These are phyloP conservation scores for Podotricha telesiphe DNA, from an alignment of 2,888 invertebrate species.

Conservation along the genomic window DNA sequence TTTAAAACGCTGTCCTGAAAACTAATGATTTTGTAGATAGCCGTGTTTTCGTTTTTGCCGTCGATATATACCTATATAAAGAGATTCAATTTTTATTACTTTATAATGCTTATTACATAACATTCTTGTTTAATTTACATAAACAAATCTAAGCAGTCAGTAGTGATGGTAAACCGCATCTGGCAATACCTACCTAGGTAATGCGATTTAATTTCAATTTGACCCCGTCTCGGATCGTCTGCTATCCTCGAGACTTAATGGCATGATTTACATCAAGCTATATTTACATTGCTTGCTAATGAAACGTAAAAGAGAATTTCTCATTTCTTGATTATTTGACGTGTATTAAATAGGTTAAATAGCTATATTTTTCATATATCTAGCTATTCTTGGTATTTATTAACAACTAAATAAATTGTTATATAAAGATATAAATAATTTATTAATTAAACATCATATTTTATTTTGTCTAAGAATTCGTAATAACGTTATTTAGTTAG, in stretches of 20 bases:
- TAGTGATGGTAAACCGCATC: constrained; percentile 20
- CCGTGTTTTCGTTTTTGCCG: too few relatives aligned
- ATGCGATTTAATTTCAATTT: constrained; percentile 76
- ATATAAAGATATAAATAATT: too few relatives aligned
- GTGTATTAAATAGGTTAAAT: background rate
- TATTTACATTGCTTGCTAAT: constrained; percentile 60
- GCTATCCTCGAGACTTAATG: constrained; percentile 62
- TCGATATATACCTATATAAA: too few relatives aligned
- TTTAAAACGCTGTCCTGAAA: too few relatives aligned
- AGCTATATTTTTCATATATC: too few relatives aligned
- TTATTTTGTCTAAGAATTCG: too few relatives aligned
- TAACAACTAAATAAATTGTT: too few relatives aligned
- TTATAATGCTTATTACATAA: background rate
- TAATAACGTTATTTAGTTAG: too few relatives aligned
- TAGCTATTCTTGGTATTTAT: too few relatives aligned
- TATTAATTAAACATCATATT: too few relatives aligned
- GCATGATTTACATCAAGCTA: constrained; percentile 69
- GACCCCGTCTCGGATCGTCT: constrained; percentile 45
- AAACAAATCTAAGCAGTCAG: background rate
- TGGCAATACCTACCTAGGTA: constrained; percentile 45
- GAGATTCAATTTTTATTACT: background rate
- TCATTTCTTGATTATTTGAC: constrained; percentile 4
- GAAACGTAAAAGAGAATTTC: constrained; percentile 47
- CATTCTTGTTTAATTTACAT: background rate
- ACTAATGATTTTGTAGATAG: too few relatives aligned